Conservation (phyloP, 2,888 invertebrate genomes). For the Dicyrtomina minuta region DNA sequence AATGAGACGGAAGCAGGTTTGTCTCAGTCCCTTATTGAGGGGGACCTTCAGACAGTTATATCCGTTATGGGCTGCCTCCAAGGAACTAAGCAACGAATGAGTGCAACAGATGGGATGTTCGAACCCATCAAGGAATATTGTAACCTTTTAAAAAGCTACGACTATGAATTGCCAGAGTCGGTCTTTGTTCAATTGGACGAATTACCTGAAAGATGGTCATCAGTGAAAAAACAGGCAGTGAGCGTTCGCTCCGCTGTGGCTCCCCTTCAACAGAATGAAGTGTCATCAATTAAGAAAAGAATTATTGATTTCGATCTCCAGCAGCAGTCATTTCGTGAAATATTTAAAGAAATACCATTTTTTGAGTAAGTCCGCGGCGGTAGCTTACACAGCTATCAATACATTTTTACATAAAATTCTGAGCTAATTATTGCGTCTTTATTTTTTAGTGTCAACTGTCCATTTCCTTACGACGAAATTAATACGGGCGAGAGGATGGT, state of each 20-base stretch:
- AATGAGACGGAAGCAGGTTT: not conserved
- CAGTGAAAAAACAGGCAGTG: conserved; percentile 86
- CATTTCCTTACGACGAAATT: conserved; percentile 70
- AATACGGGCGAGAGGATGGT: conserved; percentile 78
- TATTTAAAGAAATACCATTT: conserved; percentile 66
- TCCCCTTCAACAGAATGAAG: conserved; percentile 90
- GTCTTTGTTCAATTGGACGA: conserved; percentile 88
- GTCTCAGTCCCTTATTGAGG: conserved; percentile 74
- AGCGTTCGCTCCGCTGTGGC: conserved; percentile 92
- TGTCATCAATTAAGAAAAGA: conserved; percentile 83
- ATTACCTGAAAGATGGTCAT: conserved; percentile 91
- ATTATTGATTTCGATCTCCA: conserved; percentile 81
- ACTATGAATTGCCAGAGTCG: conserved; percentile 95
- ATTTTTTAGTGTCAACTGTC: conserved; percentile 70
- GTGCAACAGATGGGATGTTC: conserved; percentile 91
- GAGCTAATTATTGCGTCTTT: not conserved
- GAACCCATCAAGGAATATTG: conserved; percentile 90
- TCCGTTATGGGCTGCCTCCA: conserved; percentile 91
- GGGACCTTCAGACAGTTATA: conserved; percentile 85
- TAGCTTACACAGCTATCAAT: too few species aligned
- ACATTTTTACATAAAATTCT: not conserved
- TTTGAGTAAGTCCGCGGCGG: conserved; percentile 59
- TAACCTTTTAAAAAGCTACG: conserved; percentile 86
- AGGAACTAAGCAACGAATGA: conserved; percentile 86
- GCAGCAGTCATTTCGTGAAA: conserved; percentile 81